Evolutionary conservation across 2,888 invertebrate genomes (phyloP), one percentile per base, ranked within the genome.

Genomic region (Dryococelus australis): DNA sequence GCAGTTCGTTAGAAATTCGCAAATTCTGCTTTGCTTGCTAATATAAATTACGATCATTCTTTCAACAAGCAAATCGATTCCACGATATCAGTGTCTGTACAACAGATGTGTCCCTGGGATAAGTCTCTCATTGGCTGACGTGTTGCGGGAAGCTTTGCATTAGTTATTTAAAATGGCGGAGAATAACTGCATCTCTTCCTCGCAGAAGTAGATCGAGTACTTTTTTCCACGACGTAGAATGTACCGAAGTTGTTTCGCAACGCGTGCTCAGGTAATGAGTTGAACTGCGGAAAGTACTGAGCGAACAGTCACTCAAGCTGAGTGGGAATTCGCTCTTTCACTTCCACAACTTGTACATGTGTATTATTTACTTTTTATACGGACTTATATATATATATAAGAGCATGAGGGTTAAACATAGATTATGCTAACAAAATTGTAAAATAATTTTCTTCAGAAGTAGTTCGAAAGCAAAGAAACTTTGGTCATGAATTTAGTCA

Each of bases 271-370:
- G 2, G n/a, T 3, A 24, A 16, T 65, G 65, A 65, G 65, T 65
- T 24, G 65, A 65, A 65, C n/a, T 65, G 65, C 10, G 35, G 12
- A 83, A 83, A 83, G 83, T 16, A 83, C 43, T 83, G 83, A 83
- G 83, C 43, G 35, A 83, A 83, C 20, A 26, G n/a, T 35, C 83
- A 35, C 83, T 83, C 83, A 10, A 24, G 13, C 16, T 28, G 83
- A 43, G 43, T 16, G 28, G 83, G 35, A 35, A 10, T 83, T 83
- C 35, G 83, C 83, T 83, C 83, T 35, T 83, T 83, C 28, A n/a
- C 83, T 83, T 83, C 35, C 24, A 65, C 24, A 9, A 65, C 16
- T 16, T 65, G 65, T 65, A 65, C 6, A 65, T 65, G 65, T 65
- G 65, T 65, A n/a, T 24, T 65, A 65, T 65, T n/a, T 65, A 65